Evolutionary conservation across 2,797 vertebrate genomes (phyloP).

Genomic region (Sebastiscus albofasciatus): DNA sequence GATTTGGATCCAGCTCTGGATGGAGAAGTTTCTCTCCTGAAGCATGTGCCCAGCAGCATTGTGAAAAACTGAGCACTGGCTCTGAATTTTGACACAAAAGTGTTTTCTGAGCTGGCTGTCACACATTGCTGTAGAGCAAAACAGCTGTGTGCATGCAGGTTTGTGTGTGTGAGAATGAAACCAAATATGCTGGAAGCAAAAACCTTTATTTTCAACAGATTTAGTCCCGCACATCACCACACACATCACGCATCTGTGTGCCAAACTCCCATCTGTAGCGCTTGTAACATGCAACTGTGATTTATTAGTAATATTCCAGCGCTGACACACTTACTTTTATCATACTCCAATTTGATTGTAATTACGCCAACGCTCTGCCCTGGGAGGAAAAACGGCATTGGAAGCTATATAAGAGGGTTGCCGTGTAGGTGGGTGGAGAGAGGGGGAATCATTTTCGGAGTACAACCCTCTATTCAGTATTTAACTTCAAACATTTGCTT

Average conservation of each 20-base stretch:
- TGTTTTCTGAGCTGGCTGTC: constrained; percentile 9
- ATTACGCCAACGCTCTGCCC: constrained; percentile 35
- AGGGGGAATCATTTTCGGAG: constrained; percentile 51
- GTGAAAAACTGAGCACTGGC: constrained; percentile 27
- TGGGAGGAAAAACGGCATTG: constrained; percentile 17
- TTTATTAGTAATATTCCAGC: constrained; percentile 32
- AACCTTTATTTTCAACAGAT: neutral
- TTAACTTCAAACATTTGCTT: constrained; percentile 77
- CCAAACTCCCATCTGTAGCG: constrained; percentile 13
- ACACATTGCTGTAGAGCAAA: constrained; percentile 13
- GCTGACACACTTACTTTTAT: constrained; percentile 43
- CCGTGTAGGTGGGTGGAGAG: constrained; percentile 35
- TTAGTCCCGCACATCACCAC: neutral
- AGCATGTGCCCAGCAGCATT: constrained; percentile 21
- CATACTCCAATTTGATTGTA: constrained; percentile 45
- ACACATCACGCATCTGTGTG: constrained; percentile 8
- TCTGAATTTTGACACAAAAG: constrained; percentile 25
- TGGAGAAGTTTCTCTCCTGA: constrained; percentile 40
- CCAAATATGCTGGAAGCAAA: neutral
- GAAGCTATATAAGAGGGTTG: constrained; percentile 36
- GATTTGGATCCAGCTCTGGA: constrained; percentile 58
- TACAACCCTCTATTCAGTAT: constrained; percentile 73
- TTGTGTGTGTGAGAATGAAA: neutral
- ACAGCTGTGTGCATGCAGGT: neutral
- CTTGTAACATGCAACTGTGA: constrained; percentile 4